A percentile compares a stretch with the other conserved stretches of the same genome.
Conservation (phyloP, 2,888 invertebrate genomes). For the Eumacrocentrus americanus region DNA sequence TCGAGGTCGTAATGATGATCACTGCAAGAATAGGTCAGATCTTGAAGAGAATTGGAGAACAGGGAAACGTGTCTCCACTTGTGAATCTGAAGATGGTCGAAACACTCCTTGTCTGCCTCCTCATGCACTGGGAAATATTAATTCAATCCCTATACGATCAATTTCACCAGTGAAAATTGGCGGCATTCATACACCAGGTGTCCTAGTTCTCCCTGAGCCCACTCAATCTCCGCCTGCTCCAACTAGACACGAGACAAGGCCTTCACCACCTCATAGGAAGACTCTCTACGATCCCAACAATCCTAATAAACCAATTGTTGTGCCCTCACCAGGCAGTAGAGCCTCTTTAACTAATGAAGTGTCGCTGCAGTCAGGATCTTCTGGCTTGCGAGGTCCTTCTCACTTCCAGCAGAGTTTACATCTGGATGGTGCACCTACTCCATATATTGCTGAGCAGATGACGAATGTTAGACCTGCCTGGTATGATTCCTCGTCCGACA, state of each 20-base stretch:
- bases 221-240: slow-evolving; percentile 35
- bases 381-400: slow-evolving; percentile 35
- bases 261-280: slow-evolving; percentile 58
- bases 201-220: slow-evolving; percentile 60
- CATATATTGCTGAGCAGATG: slow-evolving; percentile 63
- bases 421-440: slow-evolving; percentile 43
- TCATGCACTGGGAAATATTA: slow-evolving; percentile 42
- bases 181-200: slow-evolving; percentile 54
- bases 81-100: slow-evolving; percentile 55
- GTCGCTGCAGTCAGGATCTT: slow-evolving; percentile 23
- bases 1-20: slow-evolving; percentile 28
- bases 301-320: slow-evolving; percentile 75
- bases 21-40: slow-evolving; percentile 47
- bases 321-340: slow-evolving; percentile 59
- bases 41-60: slow-evolving; percentile 59
- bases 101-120: slow-evolving; percentile 36
- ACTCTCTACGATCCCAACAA: slow-evolving; percentile 70
- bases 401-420: slow-evolving; percentile 38
- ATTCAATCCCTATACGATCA: no score
- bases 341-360: neutral
- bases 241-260: slow-evolving; percentile 41
- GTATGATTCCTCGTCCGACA: slow-evolving; percentile 66
- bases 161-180: no score
- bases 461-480: slow-evolving; percentile 64
- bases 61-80: slow-evolving; percentile 52